Percentiles rank a stretch among this genome's conserved stretches.
phyloP scores from a whole-genome alignment of 2,888 invertebrate species.

The Philhelius pedissequus region DNA sequence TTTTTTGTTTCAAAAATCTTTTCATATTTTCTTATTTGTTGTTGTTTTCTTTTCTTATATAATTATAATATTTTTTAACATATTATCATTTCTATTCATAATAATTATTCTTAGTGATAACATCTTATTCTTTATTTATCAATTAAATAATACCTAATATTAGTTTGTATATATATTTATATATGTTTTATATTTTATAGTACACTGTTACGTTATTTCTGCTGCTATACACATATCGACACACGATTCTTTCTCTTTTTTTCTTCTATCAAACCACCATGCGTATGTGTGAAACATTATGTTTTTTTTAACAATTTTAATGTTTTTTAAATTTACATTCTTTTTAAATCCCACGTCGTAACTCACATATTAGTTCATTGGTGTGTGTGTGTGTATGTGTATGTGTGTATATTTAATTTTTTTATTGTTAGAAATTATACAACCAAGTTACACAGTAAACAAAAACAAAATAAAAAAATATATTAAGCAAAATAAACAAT shows the following conservation, averaged over 20 bases:
- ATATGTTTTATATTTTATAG: constrained; percentile 45
- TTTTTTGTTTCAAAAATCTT: constrained; percentile 46
- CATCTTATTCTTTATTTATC: constrained; percentile 65
- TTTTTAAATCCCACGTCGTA: constrained; percentile 36
- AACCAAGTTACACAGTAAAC: constrained; percentile 63
- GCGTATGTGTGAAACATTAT: constrained; percentile 21
- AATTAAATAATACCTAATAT: constrained; percentile 68
- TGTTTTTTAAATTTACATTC: constrained; percentile 51
- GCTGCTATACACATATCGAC: constrained; percentile 43
- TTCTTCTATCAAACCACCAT: constrained; percentile 30
- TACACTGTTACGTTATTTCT: constrained; percentile 65
- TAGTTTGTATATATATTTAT: constrained; percentile 63
- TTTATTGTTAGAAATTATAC: constrained; percentile 49
- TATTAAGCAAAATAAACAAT: constrained; percentile 17
- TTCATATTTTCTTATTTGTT: constrained; percentile 46
- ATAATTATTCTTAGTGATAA: constrained; percentile 67
- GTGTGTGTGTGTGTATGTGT: constrained; percentile 30
- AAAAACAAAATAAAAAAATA: constrained; percentile 27
- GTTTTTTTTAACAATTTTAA: background rate
- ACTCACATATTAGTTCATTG: constrained; percentile 52
- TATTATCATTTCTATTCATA: constrained; percentile 66
- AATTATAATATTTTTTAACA: constrained; percentile 59
- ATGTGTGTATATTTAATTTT: constrained; percentile 31
- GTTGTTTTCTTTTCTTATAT: constrained; percentile 48
- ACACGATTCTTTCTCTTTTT: background rate